Base-by-base conservation (phyloP, 2,888 invertebrate species). In the Nebria brevicollis region DNA sequence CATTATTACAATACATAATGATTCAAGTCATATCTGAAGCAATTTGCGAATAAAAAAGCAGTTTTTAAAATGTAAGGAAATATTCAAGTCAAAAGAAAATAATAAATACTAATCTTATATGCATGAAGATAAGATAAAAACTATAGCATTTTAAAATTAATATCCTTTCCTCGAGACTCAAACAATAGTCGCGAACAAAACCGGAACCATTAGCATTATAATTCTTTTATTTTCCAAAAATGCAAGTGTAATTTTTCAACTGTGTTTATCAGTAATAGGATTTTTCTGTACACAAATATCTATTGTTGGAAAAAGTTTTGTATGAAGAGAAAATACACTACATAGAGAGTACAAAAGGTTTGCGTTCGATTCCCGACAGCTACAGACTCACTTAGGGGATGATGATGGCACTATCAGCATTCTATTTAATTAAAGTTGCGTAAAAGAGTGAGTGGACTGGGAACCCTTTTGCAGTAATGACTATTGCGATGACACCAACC, bases 401-500 rank as follows among this genome's bases (percentile, higher is more conserved):
- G 54, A 54, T 54, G 54, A 54, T 54, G 54, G 54, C 54, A 54
- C 66, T 78, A 78, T 78, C 78, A 78, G 78, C 78, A 66, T 78
- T 78, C 74, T 66, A 78, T 78, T 78, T 78, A 78, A 78, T 78
- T 78, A 78, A 78, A 78, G 74, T 78, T 74, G 66, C 78, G 78
- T 78, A 78, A 78, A 78, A 78, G 74, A 78, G 73, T 78, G 65
- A 72, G 72, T 64, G 26, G 65, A 72, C 77, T 72, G 72, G 65
- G 41, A 54, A 54, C 54, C 77, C 78, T 74, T 78, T 74, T 78
- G 66, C 78, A 10, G 74, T 74, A 78, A 74, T 74, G 78, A 78
- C 26, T 68, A 20, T 68, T 68, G 26, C 26, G 13, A 68, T 13
- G 26, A 68, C 68, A 54, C 54, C 54, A 54, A 13, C 54, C 54